phyloP scores from a whole-genome alignment of 2,888 invertebrate species.

The Eilema sororculum region DNA sequence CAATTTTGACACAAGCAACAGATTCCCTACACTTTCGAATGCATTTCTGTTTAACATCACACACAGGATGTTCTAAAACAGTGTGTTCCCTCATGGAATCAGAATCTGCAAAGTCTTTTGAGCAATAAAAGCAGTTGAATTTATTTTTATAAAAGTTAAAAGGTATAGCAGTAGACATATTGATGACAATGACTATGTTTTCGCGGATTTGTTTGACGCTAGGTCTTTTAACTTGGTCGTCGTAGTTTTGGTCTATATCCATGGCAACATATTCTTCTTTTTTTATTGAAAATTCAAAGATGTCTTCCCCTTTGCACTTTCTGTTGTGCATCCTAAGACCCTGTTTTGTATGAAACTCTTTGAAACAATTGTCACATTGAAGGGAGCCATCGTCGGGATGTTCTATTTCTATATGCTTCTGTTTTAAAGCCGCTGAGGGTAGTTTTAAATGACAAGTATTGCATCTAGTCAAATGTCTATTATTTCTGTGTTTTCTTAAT shows the following conservation, averaged over 20 bases:
- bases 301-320: conserved; percentile 72
- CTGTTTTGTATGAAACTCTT: conserved; percentile 79
- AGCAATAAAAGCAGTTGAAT: conserved; percentile 82
- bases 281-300: conserved; percentile 67
- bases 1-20: conserved; percentile 81
- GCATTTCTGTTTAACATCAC: conserved; percentile 77
- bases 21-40: conserved; percentile 80
- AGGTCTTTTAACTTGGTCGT: conserved; percentile 67
- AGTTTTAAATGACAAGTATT: conserved; percentile 74
- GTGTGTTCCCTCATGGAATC: conserved; percentile 79
- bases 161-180: conserved; percentile 83
- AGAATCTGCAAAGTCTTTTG: conserved; percentile 79
- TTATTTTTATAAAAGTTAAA: conserved; percentile 83
- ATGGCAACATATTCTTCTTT: conserved; percentile 70
- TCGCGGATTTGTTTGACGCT: conserved; percentile 80
- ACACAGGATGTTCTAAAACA: conserved; percentile 73
- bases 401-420: conserved; percentile 77
- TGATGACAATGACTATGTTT: conserved; percentile 78
- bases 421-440: conserved; percentile 76
- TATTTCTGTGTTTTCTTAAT: conserved; percentile 74
- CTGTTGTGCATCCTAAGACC: conserved; percentile 77
- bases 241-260: conserved; percentile 71
- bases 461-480: conserved; percentile 76
- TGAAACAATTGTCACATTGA: conserved; percentile 75
- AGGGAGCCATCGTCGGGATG: conserved; percentile 79